Percentiles rank a stretch among this genome's conserved stretches.
Evolutionary conservation across 2,113 vertebrate species (phyloP).

Genomic region (Marmota monax): DNA sequence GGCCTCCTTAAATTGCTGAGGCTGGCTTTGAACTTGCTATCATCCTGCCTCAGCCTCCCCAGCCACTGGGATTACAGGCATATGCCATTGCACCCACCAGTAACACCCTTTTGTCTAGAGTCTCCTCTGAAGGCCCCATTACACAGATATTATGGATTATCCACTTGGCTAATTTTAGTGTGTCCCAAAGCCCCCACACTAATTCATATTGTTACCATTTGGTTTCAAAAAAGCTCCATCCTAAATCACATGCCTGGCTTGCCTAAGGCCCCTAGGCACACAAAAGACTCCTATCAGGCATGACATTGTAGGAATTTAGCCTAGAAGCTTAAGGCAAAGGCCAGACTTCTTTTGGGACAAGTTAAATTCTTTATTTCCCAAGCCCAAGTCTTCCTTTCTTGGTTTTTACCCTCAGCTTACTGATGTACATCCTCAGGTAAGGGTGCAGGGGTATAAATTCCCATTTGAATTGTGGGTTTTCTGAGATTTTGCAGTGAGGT

Average conservation of each 20-base stretch:
- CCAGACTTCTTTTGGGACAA: background rate
- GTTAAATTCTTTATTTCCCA: slow-evolving; percentile 15
- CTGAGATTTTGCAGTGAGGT: background rate
- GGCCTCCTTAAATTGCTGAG: too few species aligned
- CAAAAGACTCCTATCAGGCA: background rate
- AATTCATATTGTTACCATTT: background rate
- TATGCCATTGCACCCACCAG: too few species aligned
- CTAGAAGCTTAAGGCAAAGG: background rate
- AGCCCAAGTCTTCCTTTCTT: background rate
- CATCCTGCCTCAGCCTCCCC: too few species aligned
- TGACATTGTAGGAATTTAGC: background rate
- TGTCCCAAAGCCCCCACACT: background rate
- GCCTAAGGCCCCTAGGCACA: background rate
- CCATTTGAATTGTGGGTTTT: background rate
- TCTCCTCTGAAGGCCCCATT: background rate
- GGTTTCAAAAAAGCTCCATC: background rate
- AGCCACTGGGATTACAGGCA: too few species aligned
- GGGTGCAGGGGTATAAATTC: background rate
- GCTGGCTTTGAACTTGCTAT: too few species aligned
- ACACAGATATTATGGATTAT: background rate
- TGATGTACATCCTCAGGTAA: background rate
- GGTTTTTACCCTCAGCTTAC: background rate
- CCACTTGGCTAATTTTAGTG: background rate
- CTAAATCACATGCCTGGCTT: background rate
- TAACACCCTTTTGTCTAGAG: background rate